These are phyloP conservation scores for Gambusia yucatana DNA, from an alignment of 2,797 vertebrate genomes.

Conservation along the genomic window DNA sequence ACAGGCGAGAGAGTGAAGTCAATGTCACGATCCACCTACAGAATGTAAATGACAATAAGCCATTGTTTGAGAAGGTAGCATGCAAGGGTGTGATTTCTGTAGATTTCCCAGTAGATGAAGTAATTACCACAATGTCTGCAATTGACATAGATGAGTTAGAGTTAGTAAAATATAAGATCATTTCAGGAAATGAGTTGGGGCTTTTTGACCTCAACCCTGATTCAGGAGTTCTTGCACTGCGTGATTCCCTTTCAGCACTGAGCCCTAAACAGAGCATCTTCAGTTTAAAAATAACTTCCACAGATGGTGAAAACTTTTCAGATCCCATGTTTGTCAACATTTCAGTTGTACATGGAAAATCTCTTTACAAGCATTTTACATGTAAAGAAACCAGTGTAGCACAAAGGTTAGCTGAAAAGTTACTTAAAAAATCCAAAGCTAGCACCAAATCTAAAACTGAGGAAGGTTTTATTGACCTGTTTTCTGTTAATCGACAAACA, in stretches of 20 bases:
- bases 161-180: slow-evolving; percentile 95
- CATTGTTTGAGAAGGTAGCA: slow-evolving; percentile 94
- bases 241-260: slow-evolving; percentile 84
- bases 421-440: slow-evolving; percentile 94
- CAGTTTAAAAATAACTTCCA: slow-evolving; percentile 93
- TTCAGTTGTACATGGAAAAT: slow-evolving; percentile 89
- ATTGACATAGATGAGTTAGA: slow-evolving; percentile 96
- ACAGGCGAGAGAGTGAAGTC: slow-evolving; percentile 94
- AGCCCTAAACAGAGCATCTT: slow-evolving; percentile 87
- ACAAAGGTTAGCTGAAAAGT: slow-evolving; percentile 93
- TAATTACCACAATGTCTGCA: slow-evolving; percentile 94
- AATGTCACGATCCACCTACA: slow-evolving; percentile 92
- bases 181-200: slow-evolving; percentile 93
- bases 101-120: slow-evolving; percentile 89
- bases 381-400: slow-evolving; percentile 95
- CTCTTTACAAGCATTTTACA: slow-evolving; percentile 88
- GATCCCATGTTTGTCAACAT: slow-evolving; percentile 97
- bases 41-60: slow-evolving; percentile 95
- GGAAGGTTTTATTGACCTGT: slow-evolving; percentile 94
- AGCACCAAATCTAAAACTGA: slow-evolving; percentile 88
- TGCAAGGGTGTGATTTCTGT: slow-evolving; percentile 92
- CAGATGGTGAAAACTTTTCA: slow-evolving; percentile 95
- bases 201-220: slow-evolving; percentile 95
- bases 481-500: slow-evolving; percentile 92
- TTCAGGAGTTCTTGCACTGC: slow-evolving; percentile 92